Percentiles rank a stretch among this genome's conserved stretches.
Evolutionary conservation across 2,113 vertebrate genomes (phyloP).

Genomic region (Eudyptes chrysolophus): DNA sequence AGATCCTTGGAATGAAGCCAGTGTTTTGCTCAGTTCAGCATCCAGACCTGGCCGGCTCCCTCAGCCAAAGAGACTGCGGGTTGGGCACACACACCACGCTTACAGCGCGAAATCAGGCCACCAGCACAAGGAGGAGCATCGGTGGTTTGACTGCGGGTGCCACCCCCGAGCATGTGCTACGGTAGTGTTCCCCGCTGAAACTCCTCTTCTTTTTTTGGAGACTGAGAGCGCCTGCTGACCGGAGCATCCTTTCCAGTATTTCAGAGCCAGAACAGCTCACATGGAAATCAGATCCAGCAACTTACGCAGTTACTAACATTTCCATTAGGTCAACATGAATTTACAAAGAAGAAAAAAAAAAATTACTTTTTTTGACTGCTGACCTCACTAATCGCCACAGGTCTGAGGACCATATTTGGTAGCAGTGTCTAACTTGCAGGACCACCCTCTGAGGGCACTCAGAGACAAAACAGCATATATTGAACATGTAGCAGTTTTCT

Average conservation of each 20-base stretch:
- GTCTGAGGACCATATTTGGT: not conserved
- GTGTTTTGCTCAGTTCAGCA: not conserved
- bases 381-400: not conserved
- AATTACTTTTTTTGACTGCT: not conserved
- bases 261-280: not conserved
- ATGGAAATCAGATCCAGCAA: not conserved
- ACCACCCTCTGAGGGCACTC: not conserved
- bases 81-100: accelerated
- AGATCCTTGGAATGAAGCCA: not conserved
- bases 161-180: not conserved
- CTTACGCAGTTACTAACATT: not conserved
- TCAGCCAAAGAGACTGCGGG: accelerated
- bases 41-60: not conserved
- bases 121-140: not conserved
- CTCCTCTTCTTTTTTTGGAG: not conserved
- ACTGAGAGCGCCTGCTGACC: not conserved
- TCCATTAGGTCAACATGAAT: not conserved
- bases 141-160: not conserved
- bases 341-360: not conserved
- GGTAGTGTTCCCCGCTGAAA: not conserved
- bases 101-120: not conserved
- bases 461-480: not conserved
- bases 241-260: not conserved
- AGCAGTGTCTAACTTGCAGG: not conserved
- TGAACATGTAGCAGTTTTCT: not conserved